Evolutionary conservation across 2,888 invertebrate genomes (phyloP).

Genomic region (Apoderus coryli): DNA sequence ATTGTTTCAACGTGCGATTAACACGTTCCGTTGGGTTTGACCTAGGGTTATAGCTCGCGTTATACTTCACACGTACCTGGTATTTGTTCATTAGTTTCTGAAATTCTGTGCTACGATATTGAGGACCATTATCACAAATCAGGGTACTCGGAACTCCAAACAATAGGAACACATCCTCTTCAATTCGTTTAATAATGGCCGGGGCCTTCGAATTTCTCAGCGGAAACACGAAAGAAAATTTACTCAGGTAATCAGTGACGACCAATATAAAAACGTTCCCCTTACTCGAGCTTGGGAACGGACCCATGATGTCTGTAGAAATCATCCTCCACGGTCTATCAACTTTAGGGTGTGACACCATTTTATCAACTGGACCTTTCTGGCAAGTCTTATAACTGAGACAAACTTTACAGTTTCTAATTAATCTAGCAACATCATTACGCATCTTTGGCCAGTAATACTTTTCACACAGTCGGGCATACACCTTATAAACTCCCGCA

Average conservation of each 20-base stretch:
- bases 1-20: background rate
- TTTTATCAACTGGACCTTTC: background rate
- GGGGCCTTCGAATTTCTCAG: constrained; percentile 10
- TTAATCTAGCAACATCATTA: constrained; percentile 1
- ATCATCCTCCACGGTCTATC: constrained; percentile 13
- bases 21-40: constrained; percentile 10
- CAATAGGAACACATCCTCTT: constrained; percentile 11
- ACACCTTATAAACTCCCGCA: constrained; percentile 4
- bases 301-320: constrained; percentile 13
- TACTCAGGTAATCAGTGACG: constrained; percentile 10
- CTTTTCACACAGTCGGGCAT: background rate
- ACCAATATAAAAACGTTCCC: constrained; percentile 9
- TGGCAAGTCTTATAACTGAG: background rate
- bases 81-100: constrained; percentile 1
- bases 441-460: constrained; percentile 6
- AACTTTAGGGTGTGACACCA: background rate
- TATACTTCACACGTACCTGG: constrained; percentile 4
- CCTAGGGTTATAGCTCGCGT: constrained; percentile 9
- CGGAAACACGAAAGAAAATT: constrained; percentile 11
- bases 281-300: too few relatives aligned
- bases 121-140: constrained; percentile 12
- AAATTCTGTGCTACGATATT: constrained; percentile 7
- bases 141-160: constrained; percentile 11
- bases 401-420: constrained; percentile 3
- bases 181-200: constrained; percentile 6